A percentile compares a stretch with the other conserved stretches of the same genome.
Evolutionary conservation across 1,140 invertebrate species (phyloP).

Genomic region (Cylas formicarius): DNA sequence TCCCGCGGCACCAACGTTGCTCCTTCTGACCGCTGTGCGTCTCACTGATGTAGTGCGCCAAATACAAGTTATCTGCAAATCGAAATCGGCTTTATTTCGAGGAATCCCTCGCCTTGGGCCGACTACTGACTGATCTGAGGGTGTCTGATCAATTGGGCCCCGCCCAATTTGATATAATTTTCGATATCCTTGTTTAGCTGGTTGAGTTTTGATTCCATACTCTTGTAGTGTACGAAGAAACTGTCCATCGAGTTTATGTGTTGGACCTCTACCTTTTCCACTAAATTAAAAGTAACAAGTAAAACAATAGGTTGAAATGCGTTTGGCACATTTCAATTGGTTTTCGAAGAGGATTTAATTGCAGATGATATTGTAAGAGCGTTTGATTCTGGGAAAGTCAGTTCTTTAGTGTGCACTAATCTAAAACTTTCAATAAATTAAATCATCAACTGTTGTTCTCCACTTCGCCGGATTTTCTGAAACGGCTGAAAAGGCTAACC

Average conservation of each 20-base stretch:
- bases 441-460: too few species aligned
- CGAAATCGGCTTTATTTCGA: too few species aligned
- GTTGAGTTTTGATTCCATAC: slow-evolving; percentile 6
- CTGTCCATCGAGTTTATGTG: slow-evolving; percentile 22
- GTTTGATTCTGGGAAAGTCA: too few species aligned
- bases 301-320: too few species aligned
- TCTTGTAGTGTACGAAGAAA: slow-evolving; percentile 19
- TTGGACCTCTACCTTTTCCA: slow-evolving; percentile 13
- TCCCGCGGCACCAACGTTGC: slow-evolving; percentile 21
- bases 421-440: too few species aligned
- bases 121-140: slow-evolving; percentile 11
- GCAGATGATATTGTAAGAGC: too few species aligned
- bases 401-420: too few species aligned
- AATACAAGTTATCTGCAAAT: slow-evolving; percentile 23
- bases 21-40: slow-evolving; percentile 14
- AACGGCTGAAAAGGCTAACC: too few species aligned
- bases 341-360: too few species aligned
- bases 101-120: neutral
- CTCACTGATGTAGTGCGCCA: slow-evolving; percentile 17
- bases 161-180: slow-evolving; percentile 22
- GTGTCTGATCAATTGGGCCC: slow-evolving; percentile 10
- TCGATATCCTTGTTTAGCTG: slow-evolving; percentile 21
- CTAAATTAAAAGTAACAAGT: too few species aligned
- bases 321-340: too few species aligned
- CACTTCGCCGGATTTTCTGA: too few species aligned